phyloP scores from a whole-genome alignment of 2,888 invertebrate species.

The Unio delphinus region DNA sequence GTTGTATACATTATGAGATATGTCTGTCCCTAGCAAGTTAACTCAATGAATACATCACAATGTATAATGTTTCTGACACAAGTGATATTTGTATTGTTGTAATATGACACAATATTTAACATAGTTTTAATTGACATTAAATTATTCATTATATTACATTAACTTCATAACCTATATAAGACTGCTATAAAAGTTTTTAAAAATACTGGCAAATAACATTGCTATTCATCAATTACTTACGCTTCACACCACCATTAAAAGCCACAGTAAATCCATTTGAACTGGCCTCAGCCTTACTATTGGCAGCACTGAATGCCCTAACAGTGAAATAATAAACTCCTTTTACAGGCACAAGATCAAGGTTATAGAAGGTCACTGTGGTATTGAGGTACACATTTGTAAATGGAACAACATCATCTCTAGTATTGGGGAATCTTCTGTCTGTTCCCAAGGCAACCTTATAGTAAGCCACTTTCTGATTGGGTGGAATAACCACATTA shows the following conservation, averaged over 20 bases:
- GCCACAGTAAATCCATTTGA: conserved; percentile 54
- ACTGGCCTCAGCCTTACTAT: conserved; percentile 39
- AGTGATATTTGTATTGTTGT: no score
- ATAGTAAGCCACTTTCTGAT: conserved; percentile 45
- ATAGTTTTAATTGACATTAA: no score
- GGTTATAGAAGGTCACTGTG: conserved; percentile 43
- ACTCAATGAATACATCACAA: no score
- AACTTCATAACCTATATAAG: no score
- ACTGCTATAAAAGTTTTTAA: no score
- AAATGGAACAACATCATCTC: conserved; percentile 50
- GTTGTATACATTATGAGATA: no score
- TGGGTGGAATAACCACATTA: conserved; percentile 13
- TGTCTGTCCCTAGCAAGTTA: no score
- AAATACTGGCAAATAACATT: neutral
- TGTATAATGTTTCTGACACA: no score
- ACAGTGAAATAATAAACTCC: conserved; percentile 55
- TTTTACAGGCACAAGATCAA: conserved; percentile 35
- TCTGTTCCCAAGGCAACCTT: conserved; percentile 54
- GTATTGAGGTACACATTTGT: conserved; percentile 48
- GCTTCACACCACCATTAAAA: conserved; percentile 37
- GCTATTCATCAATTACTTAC: conserved; percentile 12
- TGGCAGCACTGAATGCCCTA: conserved; percentile 41
- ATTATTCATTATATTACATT: no score
- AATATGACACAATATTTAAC: no score
- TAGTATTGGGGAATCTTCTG: conserved; percentile 43